Evolutionary conservation across 2,113 vertebrate genomes (phyloP).

Genomic region (Aix galericulata): DNA sequence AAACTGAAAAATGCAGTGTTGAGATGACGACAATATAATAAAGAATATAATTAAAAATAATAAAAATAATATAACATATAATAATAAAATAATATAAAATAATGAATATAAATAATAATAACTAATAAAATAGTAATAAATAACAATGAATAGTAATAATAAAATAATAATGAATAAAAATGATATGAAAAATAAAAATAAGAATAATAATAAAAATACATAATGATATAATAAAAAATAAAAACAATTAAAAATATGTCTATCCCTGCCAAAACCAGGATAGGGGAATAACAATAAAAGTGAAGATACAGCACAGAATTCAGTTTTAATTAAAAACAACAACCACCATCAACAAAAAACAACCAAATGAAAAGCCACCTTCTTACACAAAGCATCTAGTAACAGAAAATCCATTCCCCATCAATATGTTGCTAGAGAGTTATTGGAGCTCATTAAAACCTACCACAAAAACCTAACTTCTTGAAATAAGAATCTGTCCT

Average conservation of each 20-base stretch:
- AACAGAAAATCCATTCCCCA: not conserved
- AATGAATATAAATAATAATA: no score
- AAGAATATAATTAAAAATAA: no score
- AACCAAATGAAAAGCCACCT: not conserved
- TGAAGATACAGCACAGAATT: not conserved
- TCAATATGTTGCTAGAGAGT: not conserved
- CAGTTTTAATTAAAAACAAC: not conserved
- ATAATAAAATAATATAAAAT: no score
- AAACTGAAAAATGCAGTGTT: not conserved
- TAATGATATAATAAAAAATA: no score
- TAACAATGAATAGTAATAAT: no score
- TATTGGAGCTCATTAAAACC: not conserved
- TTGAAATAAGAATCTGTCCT: not conserved
- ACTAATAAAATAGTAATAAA: no score
- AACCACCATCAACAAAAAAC: not conserved
- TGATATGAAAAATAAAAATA: no score
- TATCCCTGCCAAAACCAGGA: not conserved
- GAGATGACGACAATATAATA: not conserved
- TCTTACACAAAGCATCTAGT: not conserved
- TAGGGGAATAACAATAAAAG: not conserved
- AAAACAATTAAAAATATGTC: no score
- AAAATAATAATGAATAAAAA: no score
- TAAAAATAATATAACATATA: no score
- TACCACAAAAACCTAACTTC: not conserved
- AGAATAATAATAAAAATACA: no score